Evolutionary conservation across 2,113 vertebrate species (phyloP).

Genomic region (Callithrix jacchus): DNA sequence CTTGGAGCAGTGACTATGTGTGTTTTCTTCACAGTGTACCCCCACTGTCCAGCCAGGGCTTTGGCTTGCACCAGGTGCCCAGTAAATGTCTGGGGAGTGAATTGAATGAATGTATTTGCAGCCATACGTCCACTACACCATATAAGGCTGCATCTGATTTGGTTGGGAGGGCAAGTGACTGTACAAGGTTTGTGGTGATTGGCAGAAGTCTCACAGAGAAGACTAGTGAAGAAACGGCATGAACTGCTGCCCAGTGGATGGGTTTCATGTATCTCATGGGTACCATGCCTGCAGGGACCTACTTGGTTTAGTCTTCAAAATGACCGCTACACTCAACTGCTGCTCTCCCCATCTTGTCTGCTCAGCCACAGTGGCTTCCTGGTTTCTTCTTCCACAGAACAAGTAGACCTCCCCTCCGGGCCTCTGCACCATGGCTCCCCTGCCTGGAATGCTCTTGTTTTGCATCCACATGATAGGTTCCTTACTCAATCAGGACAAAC

Average conservation of each 20-base stretch:
- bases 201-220: background rate
- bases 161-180: background rate
- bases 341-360: background rate
- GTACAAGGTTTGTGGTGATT: background rate
- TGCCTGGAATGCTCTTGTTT: background rate
- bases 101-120: background rate
- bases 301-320: background rate
- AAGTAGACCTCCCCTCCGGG: background rate
- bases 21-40: background rate
- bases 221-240: background rate
- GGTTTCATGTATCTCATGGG: background rate
- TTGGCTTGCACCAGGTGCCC: background rate
- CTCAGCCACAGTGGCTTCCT: background rate
- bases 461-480: accelerated
- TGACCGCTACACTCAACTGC: accelerated
- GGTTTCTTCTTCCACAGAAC: background rate
- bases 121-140: background rate
- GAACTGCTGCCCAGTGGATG: background rate
- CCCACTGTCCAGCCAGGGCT: background rate
- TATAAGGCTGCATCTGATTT: background rate
- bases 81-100: background rate
- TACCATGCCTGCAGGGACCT: too few species aligned
- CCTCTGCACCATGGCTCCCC: background rate
- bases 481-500: background rate
- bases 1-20: background rate